A percentile compares a stretch with the other conserved stretches of the same genome.
Evolutionary conservation across 64 coral and sea anemone species (phyloP).

Genomic region (Stichodactyla helianthus): DNA sequence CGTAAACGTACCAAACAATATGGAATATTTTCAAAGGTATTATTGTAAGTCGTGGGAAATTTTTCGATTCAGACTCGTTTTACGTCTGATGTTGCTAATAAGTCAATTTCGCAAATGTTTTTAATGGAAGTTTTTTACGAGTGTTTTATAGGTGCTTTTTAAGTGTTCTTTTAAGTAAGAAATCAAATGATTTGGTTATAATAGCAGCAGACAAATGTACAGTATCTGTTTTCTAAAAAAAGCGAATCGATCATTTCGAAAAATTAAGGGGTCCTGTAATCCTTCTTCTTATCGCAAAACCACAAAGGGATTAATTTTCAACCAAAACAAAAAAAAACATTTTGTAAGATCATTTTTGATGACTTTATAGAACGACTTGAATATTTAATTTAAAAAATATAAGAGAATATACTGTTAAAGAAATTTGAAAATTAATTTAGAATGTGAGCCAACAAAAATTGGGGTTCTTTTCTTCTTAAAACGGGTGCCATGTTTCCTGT

Average conservation of each 20-base stretch:
- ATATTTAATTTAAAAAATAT: background rate
- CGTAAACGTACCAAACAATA: background rate
- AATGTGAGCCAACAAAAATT: background rate
- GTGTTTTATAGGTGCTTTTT: background rate
- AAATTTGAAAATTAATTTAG: background rate
- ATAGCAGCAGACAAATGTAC: background rate
- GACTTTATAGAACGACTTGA: background rate
- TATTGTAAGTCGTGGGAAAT: background rate
- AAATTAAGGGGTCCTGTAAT: background rate
- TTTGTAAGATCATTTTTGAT: background rate
- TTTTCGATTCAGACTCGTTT: background rate
- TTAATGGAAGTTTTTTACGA: background rate
- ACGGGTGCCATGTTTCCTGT: background rate
- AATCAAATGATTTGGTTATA: background rate
- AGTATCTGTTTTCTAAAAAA: background rate
- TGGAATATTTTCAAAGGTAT: background rate
- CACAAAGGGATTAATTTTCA: background rate
- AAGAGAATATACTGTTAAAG: background rate
- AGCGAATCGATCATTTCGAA: background rate
- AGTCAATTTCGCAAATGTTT: background rate
- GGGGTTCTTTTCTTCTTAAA: background rate
- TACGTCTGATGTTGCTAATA: background rate
- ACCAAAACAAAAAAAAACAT: background rate
- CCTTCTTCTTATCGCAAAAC: background rate
- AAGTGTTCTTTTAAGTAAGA: background rate